Base-by-base conservation (phyloP, 1,140 invertebrate species). In the Euwallacea fornicatus region DNA sequence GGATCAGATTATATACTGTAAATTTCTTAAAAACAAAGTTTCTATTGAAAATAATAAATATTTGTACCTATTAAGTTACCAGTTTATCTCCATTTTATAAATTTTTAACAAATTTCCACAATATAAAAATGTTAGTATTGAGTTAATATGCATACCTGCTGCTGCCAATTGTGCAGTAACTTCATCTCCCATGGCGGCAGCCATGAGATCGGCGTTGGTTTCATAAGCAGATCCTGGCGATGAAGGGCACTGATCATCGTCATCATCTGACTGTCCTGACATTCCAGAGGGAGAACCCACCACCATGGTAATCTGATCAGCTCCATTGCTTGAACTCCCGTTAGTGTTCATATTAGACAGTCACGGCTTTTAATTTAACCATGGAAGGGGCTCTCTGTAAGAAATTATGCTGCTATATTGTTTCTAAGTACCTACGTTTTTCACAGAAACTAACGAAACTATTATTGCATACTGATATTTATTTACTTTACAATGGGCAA, bases 101-200 rank as follows among this genome's bases (percentile, higher is more conserved):
- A 33, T 33, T 33, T n/a, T 33, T 33, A 33, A 33, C 21, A 33
- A 33, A 1, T 33, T 33, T 4, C 21, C 21, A 33, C 1, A 4
- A 33, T 33, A 33, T 33, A 1, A 33, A 33, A 33, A 33, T 33
- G 21, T 33, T 1, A 4, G 21, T 58, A 16, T 7, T 15, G 6
- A 21, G 15, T 11, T 42, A 0, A 33, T 33, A 33, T 33, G 21
- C 8, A 84, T 85, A 91, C 95, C 95, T 83, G 96, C 95, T 77
- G 95, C 95, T 62, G 95, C 95, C 75, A 98, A 84, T 81, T 98
- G 96, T 80, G 96, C 93, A 73, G 96, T 97, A 66, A 98, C 94
- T 81, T 97, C 95, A 84, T 96, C 93, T 72, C 92, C 92, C 87
- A 93, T 92, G 50, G 91, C 90, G 66, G 88, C 89, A 55, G 91